Percentiles rank a stretch among this genome's conserved stretches.
Conservation (phyloP, 2,113 vertebrate species). For the Plestiodon gilberti region DNA sequence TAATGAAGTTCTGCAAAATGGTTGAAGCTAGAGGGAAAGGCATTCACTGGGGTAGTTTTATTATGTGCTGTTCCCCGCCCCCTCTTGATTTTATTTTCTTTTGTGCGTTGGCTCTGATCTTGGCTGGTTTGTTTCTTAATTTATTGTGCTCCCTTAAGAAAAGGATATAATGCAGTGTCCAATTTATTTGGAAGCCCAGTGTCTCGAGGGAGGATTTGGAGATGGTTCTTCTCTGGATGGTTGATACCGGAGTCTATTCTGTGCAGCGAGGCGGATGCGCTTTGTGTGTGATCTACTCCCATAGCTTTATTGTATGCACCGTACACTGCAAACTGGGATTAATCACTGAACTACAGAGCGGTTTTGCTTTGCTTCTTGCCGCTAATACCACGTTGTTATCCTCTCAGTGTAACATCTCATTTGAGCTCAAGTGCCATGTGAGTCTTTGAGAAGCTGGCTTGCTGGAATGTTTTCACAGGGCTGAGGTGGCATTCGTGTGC, state of each 20-base stretch:
- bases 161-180: constrained; percentile 43
- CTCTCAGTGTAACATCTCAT: constrained; percentile 10
- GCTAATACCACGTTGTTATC: neutral
- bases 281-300: neutral
- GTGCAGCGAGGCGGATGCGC: neutral
- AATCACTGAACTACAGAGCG: constrained; percentile 3
- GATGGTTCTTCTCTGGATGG: constrained; percentile 24
- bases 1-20: constrained; percentile 63
- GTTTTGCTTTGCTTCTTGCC: constrained; percentile 4
- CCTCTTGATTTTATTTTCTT: constrained; percentile 52
- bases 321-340: neutral
- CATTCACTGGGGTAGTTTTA: constrained; percentile 30
- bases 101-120: constrained; percentile 37
- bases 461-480: neutral
- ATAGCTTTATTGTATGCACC: neutral
- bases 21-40: constrained; percentile 39
- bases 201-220: constrained; percentile 29
- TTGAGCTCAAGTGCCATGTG: neutral
- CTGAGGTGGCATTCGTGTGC: neutral
- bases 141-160: constrained; percentile 44
- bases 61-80: constrained; percentile 27
- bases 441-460: neutral
- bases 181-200: constrained; percentile 54
- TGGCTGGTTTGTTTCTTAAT: constrained; percentile 51
- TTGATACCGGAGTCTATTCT: constrained; percentile 13